Base-by-base conservation (phyloP, 2,888 invertebrate genomes). In the Zonitis immaculata region DNA sequence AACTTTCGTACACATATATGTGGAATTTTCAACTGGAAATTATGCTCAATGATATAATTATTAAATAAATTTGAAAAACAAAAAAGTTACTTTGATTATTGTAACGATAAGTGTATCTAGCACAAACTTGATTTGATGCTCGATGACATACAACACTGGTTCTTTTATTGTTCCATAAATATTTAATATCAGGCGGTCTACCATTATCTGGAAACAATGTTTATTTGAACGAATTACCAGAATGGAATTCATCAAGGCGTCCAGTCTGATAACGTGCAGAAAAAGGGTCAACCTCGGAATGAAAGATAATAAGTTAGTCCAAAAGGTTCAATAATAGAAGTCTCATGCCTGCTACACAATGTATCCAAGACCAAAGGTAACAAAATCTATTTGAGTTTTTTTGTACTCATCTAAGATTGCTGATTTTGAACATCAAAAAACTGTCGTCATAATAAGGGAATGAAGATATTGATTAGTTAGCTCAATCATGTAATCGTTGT, bases 1-100 rank as follows among this genome's bases (percentile, higher is more conserved):
- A 0, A 83, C 85, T 68, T 83, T 81, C 43, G 85, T 82, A 66
- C 87, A 87, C 82, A 86, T 81, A 63, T 84, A 83, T 0, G 87
- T 87, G 2, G 85, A 80, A 68, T 87, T 87, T 69, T 82, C 80
- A 57, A 82, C 87, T 87, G 71, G 27, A 79, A 81, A 58, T 32
- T 9, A 25, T 6, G 6, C 25, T 25, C 25, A 3, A 25, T 6
- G 3, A 8, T 6, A 27, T 27, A 11, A 44, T 25, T 22, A 20
- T 20, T 44, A 25, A 35, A 35, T 6, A 16, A 6, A 35, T 14
- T 18, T 39, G 27, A 27, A 27, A 18, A 9, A 42, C 18, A 42
- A 2, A 28, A 9, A 44, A 73, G 77, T 77, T 73, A 87, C 86
- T 78, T 55, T 73, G 73, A n/a, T 80, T 80, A 66, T 85, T 79